Base-by-base conservation (phyloP, 2,113 vertebrate genomes). In the Collichthys lucidus region DNA sequence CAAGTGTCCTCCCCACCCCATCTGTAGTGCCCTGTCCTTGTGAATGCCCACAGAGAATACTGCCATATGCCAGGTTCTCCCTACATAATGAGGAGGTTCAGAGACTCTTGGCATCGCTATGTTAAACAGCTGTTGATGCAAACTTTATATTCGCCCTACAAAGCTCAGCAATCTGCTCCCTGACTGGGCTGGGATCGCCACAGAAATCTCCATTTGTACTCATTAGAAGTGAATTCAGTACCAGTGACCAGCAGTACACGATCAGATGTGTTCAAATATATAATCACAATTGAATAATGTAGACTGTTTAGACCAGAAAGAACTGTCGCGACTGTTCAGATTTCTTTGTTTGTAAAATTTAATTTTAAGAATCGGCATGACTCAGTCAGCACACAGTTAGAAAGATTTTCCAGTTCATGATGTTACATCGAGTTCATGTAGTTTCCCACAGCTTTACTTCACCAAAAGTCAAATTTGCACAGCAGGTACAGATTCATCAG, bases 61-160 rank as follows among this genome's bases (percentile, higher is more conserved):
- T 86, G 87, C 93, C 93, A 94, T 93, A 94, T 94, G 94, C 92
- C 93, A 89, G 88, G 70, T 80, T 76, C 80, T 83, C 86, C 81
- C 74, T 79, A 84, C 84, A 89, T 92, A 91, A 92, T 88, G 92
- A 91, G 82, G 84, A 86, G 89, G 89, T 92, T 92, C 81, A 89
- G 61, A 84, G 85, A 91, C 73, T 91, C 81, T 86, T 92, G 92
- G 92, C 92, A 89, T 74, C 46, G 55, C 74, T 70, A 57, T 91
- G 88, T 92, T 90, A 88, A 92, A 92, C 92, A 94, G 91, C 90
- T 94, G 93, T 84, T 89, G 82, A 83, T 82, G 81, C 89, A 89
- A 88, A 92, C 87, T 89, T 88, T 87, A 81, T 88, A 83, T 91
- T 91, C 64, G 65, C 85, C n/a, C 86, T 83, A 91, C 89, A 84